Percentiles rank a stretch among this genome's conserved stretches.
Evolutionary conservation across 2,113 vertebrate genomes (phyloP).

Genomic region (Pedetes capensis): DNA sequence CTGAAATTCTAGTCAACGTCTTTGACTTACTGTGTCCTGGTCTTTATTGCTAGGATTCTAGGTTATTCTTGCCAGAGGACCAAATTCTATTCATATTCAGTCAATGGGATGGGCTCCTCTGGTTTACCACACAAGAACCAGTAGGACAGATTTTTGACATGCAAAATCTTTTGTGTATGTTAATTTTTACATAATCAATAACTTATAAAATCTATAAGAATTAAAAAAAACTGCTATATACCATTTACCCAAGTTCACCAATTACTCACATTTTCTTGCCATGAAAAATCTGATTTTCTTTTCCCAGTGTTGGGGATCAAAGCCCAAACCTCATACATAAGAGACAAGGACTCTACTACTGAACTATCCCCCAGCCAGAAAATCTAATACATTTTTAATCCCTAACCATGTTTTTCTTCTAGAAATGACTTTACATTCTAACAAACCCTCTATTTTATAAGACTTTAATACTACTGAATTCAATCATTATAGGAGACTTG

Average conservation of each 20-base stretch:
- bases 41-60: not conserved
- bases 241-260: not conserved
- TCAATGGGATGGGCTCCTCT: not conserved
- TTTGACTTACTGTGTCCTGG: not conserved
- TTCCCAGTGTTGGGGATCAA: no score
- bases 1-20: not conserved
- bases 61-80: not conserved
- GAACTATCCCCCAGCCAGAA: not conserved
- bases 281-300: no score
- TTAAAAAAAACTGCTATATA: not conserved
- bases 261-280: not conserved
- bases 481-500: not conserved
- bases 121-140: not conserved
- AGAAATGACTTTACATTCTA: slow-evolving; percentile 30
- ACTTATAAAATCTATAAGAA: not conserved
- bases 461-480: not conserved
- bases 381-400: not conserved
- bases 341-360: not conserved
- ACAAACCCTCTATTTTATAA: not conserved
- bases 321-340: not conserved
- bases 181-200: slow-evolving; percentile 33
- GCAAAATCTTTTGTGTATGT: not conserved
- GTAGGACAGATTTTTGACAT: not conserved
- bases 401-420: not conserved
- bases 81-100: not conserved